Conservation (phyloP, 2,888 invertebrate genomes). For the Drosophila stalkeri region DNA sequence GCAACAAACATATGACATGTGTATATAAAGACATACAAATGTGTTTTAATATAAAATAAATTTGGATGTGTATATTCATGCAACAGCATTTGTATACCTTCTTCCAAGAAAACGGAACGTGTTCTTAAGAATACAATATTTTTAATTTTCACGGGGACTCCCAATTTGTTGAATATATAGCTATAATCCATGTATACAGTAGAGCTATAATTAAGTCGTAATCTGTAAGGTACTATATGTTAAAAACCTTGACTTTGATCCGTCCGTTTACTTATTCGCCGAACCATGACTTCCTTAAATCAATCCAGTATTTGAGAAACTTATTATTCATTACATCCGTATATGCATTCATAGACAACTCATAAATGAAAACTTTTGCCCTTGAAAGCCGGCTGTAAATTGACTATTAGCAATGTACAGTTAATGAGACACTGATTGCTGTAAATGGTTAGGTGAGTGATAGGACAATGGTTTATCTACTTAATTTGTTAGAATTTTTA, state of each 20-base stretch:
- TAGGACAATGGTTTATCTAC: background rate
- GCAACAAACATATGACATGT: constrained; percentile 20
- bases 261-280: constrained; percentile 77
- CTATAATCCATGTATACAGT: background rate
- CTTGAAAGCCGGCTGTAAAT: no score
- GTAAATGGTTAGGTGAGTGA: constrained; percentile 8
- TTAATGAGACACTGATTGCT: no score
- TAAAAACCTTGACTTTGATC: background rate
- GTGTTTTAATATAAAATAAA: background rate
- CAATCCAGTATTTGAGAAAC: constrained; percentile 76
- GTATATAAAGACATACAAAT: background rate
- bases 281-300: constrained; percentile 68
- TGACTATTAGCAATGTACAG: no score
- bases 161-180: background rate
- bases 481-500: background rate
- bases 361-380: constrained; percentile 32
- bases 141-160: background rate
- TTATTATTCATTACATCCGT: constrained; percentile 77
- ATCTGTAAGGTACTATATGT: background rate
- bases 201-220: no score
- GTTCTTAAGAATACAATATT: constrained; percentile 1
- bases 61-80: background rate
- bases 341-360: constrained; percentile 76
- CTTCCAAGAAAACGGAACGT: constrained; percentile 11
- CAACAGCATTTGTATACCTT: background rate